These are phyloP conservation scores for Micrastur ruficollis DNA, from an alignment of 2,797 vertebrate species.

Conservation along the genomic window DNA sequence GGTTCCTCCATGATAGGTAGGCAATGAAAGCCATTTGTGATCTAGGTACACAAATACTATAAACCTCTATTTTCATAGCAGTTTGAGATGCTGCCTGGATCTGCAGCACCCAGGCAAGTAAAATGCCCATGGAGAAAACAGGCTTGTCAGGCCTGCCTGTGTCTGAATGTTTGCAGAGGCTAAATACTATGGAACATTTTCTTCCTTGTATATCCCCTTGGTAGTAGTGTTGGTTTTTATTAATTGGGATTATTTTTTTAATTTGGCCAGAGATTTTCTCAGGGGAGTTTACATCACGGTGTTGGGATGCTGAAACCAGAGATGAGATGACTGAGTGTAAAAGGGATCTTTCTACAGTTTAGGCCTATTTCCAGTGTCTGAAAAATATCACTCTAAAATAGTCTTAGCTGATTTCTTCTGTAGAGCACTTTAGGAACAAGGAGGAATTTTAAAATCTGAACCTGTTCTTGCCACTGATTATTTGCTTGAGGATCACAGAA, in stretches of 20 bases:
- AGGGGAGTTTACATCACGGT: neutral
- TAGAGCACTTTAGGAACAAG: neutral
- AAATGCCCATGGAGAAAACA: neutral
- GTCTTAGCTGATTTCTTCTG: neutral
- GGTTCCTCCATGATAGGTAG: neutral
- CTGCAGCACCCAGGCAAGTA: neutral
- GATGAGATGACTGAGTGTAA: neutral
- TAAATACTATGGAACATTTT: neutral
- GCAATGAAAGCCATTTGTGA: neutral
- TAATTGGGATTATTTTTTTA: neutral
- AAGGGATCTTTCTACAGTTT: neutral
- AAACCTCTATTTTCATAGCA: neutral
- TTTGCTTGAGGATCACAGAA: conserved; percentile 24
- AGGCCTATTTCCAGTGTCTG: neutral
- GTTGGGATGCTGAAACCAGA: neutral
- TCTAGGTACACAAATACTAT: neutral
- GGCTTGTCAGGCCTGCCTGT: neutral
- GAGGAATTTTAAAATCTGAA: conserved; percentile 9
- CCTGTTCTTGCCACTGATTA: neutral
- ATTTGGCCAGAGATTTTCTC: neutral
- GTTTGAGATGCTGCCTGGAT: neutral
- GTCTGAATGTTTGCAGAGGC: neutral
- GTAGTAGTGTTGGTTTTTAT: neutral
- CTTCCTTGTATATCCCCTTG: neutral
- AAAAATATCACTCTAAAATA: neutral